These are phyloP conservation scores for Athene noctua DNA, from an alignment of 2,113 vertebrate genomes.

Conservation along the genomic window DNA sequence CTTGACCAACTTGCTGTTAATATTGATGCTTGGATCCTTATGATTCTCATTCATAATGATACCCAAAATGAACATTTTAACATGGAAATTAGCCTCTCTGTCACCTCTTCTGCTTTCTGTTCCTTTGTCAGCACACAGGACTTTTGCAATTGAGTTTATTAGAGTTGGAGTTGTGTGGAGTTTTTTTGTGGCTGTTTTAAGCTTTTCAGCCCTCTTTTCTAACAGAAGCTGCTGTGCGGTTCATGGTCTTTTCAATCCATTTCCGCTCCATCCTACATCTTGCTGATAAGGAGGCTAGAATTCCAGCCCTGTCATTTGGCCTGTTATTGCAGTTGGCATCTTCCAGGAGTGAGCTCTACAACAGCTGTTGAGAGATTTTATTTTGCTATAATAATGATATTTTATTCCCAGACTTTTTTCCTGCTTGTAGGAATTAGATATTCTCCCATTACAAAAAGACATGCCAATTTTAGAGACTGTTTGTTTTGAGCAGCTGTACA, in stretches of 20 bases:
- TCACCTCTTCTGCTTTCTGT: not conserved
- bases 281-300: not conserved
- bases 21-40: not conserved
- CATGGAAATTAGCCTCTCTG: not conserved
- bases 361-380: not conserved
- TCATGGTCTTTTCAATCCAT: not conserved
- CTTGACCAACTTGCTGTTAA: not conserved
- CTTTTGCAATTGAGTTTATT: not conserved
- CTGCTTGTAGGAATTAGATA: not conserved
- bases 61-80: not conserved
- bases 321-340: not conserved
- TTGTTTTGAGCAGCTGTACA: not conserved
- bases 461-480: not conserved
- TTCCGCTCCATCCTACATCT: not conserved
- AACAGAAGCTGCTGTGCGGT: not conserved
- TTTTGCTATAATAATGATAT: not conserved
- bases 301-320: not conserved
- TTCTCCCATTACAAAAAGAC: not conserved
- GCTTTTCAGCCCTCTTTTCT: not conserved
- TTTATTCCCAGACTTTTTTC: not conserved
- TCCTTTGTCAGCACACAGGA: not conserved
- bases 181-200: not conserved
- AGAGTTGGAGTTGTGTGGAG: not conserved
- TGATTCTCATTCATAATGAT: not conserved
- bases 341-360: not conserved